Base-by-base conservation (phyloP, 2,888 invertebrate species). In the Scelioninae gen. 1 region DNA sequence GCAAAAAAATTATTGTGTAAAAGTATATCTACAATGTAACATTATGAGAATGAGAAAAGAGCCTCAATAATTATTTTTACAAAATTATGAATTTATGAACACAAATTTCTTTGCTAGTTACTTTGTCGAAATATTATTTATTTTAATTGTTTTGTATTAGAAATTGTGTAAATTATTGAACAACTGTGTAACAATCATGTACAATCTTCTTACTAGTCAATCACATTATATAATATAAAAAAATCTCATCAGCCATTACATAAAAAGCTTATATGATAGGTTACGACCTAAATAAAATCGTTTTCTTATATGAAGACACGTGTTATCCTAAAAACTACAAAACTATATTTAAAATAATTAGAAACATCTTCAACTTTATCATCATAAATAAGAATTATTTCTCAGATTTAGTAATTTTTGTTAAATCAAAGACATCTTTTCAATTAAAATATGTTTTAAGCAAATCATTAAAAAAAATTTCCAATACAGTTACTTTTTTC, bases 191-290 rank as follows among this genome's bases (percentile, higher is more conserved):
- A 68, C 31, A 68, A 34, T 69, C 32, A 56, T 47, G 47, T 47
- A 23, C 10, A 69, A 31, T 60, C 71, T 38, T 43, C 31, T 60
- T 60, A 60, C 8, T 6, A 49, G 5, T 3, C 15, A 40, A 71
- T 23, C 49, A 31, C 40, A 15, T 71, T 71, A 60, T 23, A 31
- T 60, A 71, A 71, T 71, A 16, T 23, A 51, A 49, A 23, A 47
- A 43, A 62, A 60, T 53, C 56, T 69, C 68, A 43, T 72, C 60
- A 62, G 40, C 13, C 6, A 60, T 72, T 72, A 72, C 62, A 29
- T 62, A 72, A 72, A 72, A 72, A 23, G 62, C 72, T 72, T 72
- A 72, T 47, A 56, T 43, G 72, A 53, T 16, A 62, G 62, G 51
- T 72, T 49, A 51, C 53, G 72, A 72, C 72, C 51, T 60, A 62